Base-by-base conservation (phyloP, 2,888 invertebrate genomes). In the Notodonta dromedarius region DNA sequence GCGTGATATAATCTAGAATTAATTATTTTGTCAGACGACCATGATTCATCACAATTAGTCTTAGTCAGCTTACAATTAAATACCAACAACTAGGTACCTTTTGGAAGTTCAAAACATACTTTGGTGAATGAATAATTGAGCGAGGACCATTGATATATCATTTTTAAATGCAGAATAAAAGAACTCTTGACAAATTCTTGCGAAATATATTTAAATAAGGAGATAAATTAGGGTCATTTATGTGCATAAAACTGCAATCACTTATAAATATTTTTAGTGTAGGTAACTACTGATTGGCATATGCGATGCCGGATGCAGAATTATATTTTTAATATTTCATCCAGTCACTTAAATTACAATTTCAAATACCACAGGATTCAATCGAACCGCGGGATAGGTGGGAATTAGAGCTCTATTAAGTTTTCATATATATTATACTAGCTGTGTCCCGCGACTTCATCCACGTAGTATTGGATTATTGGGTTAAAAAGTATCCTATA, bases 141-240 rank as follows among this genome's bases (percentile, higher is more conserved):
- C 16, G 14, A 16, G 5, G 9, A 9, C 9, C 11, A 8, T 9
- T 11, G 14, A 50, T 50, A 50, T 14, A 50, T 50, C 50, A 50
- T 14, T 46, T 11, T 46, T 46, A 46, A 46, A 46, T 46, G 46
- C 46, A 46, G n/a, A 46, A 46, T 44, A 44, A 46, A 46, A 46
- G n/a, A n/a, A n/a, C 13, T n/a, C 5, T 46, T 5, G 46, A 46
- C 46, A n/a, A 46, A 46, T 46, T n/a, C 13, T n/a, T 46, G 2
- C 5, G n/a, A 46, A 42, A 42, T 0, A 12, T 12, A 44, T 44
- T 44, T 44, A n/a, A 13, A 46, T n/a, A 46, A 46, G 9, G 13
- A 11, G 46, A 46, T 46, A 46, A 46, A 46, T 46, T n/a, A n/a
- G n/a, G 5, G 46, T 46, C 13, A n/a, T 46, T 46, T 46, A 46